phyloP scores from a whole-genome alignment of 92 coral and sea anemone genomes.

The Galaxea fascicularis region DNA sequence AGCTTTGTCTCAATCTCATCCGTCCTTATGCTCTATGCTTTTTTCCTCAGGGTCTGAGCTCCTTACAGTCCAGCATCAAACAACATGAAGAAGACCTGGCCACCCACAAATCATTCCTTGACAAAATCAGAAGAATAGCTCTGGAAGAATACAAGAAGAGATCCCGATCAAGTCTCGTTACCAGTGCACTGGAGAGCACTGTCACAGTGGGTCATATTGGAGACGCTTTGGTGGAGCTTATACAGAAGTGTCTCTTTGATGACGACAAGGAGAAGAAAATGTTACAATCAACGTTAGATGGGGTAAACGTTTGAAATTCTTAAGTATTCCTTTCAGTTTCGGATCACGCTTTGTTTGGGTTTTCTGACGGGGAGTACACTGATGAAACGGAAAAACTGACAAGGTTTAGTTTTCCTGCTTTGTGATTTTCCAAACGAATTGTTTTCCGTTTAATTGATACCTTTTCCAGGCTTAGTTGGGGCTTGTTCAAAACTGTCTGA shows the following conservation, averaged over 20 bases:
- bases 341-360: too few species aligned
- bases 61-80: constrained; percentile 54
- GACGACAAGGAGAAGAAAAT: constrained; percentile 81
- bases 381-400: too few species aligned
- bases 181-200: constrained; percentile 39
- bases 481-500: too few species aligned
- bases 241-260: constrained; percentile 83
- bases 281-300: constrained; percentile 57
- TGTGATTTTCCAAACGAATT: too few species aligned
- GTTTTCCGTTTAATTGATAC: too few species aligned
- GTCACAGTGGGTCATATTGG: constrained; percentile 54
- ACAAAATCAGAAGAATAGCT: constrained; percentile 61
- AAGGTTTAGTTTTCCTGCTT: too few species aligned
- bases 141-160: constrained; percentile 77
- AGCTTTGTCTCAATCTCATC: too few species aligned
- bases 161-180: constrained; percentile 62
- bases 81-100: constrained; percentile 67
- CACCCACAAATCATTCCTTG: constrained; percentile 55
- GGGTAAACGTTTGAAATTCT: constrained; percentile 36
- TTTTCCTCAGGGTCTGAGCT: constrained; percentile 43
- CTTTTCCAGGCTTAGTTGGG: too few species aligned
- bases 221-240: constrained; percentile 71
- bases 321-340: background rate
- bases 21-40: too few species aligned
- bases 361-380: too few species aligned